Base-by-base conservation (phyloP, 2,797 vertebrate genomes). In the Eospalax fontanierii region DNA sequence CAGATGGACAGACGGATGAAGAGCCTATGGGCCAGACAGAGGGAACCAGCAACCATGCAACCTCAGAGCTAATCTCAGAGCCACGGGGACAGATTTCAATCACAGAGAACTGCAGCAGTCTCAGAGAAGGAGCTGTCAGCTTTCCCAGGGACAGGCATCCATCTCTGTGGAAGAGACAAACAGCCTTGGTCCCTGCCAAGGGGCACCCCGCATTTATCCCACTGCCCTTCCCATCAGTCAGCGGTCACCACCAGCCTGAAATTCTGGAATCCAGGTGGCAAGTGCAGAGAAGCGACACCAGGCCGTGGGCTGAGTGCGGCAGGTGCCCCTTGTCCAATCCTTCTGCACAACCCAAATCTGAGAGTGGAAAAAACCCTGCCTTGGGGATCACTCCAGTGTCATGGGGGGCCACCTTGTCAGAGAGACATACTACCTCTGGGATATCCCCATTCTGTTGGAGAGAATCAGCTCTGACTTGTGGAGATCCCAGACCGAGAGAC, bases 71-170 rank as follows among this genome's bases (percentile, higher is more conserved):
- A 19, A 87, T 91, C 96, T 91, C 76, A 19, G 76, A 19, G 8
- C 59, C 18, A 68, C 70, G 74, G 96, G 95, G 85, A 97, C 96
- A 88, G 81, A 43, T 94, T 96, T 97, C 96, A 95, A 94, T 97
- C 96, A 97, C 68, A 50, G 71, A 92, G 54, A 89, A 43, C 50
- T 10, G 61, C 16, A 2, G 80, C 73, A 1, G 38, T 91, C 68
- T 73, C 11, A 3, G 74, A 83, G 81, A 87, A 57, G 70, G 66
- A 90, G 86, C 79, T 22, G 0, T 94, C 96, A 95, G 86, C 76
- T 80, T 94, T 87, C 54, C 93, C 97, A 94, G 95, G 96, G 93
- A 94, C 92, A 28, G 11, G 74, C 94, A 97, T 96, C 71, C 92
- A 92, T 97, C 97, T 97, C 94, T 14, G 10, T 3, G 0, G 86